These are phyloP conservation scores for Tolmerus cingulatus DNA, from an alignment of 2,888 invertebrate species.

Conservation along the genomic window DNA sequence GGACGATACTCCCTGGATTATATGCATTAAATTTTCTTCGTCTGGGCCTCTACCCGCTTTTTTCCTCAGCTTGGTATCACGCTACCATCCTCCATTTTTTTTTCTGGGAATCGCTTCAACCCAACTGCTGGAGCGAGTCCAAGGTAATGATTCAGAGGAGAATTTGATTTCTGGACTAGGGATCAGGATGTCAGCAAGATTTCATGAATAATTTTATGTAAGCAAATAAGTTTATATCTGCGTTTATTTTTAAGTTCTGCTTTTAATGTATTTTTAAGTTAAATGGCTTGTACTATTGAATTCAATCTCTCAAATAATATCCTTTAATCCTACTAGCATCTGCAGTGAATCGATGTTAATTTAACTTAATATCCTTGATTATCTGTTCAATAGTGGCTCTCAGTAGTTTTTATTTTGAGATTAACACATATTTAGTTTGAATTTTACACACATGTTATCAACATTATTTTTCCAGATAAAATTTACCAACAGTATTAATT, in stretches of 20 bases:
- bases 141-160: neutral
- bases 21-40: slow-evolving; percentile 24
- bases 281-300: no score
- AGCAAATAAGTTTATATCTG: neutral
- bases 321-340: no score
- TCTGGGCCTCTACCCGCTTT: neutral
- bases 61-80: neutral
- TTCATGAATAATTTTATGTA: neutral
- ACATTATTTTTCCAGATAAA: no score
- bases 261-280: no score
- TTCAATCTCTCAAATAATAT: no score
- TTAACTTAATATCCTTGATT: no score
- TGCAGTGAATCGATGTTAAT: no score
- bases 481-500: no score
- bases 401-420: no score
- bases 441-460: no score
- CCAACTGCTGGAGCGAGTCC: neutral
- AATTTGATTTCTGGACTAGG: neutral
- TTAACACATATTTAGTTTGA: no score
- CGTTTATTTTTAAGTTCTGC: neutral
- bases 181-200: neutral
- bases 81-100: neutral
- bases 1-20: neutral
- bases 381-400: no score
- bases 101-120: neutral